phyloP scores from a whole-genome alignment of 2,797 vertebrate genomes.

The Cossypha polioptera region DNA sequence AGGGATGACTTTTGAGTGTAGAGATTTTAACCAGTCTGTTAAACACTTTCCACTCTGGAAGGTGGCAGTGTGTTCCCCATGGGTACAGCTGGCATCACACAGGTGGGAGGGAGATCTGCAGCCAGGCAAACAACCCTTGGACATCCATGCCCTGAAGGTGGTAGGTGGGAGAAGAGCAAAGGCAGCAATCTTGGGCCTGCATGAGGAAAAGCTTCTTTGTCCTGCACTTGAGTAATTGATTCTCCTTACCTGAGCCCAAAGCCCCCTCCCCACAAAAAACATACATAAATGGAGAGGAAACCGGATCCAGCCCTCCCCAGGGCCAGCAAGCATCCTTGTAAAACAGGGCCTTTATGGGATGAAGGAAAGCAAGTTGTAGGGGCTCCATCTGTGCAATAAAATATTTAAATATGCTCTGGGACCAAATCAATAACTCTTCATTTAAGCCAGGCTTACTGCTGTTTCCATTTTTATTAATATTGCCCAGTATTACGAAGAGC shows the following conservation, averaged over 20 bases:
- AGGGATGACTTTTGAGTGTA: neutral
- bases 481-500: neutral
- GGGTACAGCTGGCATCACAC: neutral
- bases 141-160: neutral
- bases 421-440: conserved; percentile 10
- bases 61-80: neutral
- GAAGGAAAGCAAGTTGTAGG: neutral
- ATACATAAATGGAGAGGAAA: conserved; percentile 18
- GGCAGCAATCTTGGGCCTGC: neutral
- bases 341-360: conserved; percentile 4
- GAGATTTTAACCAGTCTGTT: neutral
- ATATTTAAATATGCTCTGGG: conserved; percentile 6
- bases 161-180: neutral
- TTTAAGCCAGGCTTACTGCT: neutral
- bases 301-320: neutral
- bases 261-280: accelerated
- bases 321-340: conserved; percentile 42
- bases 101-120: neutral
- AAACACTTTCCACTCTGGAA: neutral
- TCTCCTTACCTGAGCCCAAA: neutral
- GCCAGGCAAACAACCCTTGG: neutral
- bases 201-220: neutral
- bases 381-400: conserved; percentile 36
- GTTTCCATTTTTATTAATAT: neutral
- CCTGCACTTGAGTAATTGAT: neutral